phyloP scores from a whole-genome alignment of 2,888 invertebrate species.

The Plagiodera versicolora region DNA sequence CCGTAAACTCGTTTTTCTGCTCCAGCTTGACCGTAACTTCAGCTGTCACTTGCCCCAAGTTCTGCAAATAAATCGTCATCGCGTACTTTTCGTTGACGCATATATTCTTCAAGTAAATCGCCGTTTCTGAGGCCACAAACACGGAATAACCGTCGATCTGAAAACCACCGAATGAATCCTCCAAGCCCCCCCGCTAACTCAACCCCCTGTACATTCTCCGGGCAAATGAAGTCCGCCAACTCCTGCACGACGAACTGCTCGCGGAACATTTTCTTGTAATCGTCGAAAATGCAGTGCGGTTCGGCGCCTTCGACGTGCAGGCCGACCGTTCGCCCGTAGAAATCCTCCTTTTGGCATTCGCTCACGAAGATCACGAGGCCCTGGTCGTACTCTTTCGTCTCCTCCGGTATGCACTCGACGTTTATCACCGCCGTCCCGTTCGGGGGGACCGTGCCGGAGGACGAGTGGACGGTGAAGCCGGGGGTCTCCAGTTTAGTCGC shows the following conservation, averaged over 20 bases:
- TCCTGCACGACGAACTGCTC: constrained; percentile 62
- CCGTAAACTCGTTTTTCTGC: constrained; percentile 41
- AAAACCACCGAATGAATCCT: too few species aligned
- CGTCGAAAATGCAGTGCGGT: constrained; percentile 61
- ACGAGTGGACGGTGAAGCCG: constrained; percentile 49
- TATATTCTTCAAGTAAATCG: constrained; percentile 52
- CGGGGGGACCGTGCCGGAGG: constrained; percentile 48
- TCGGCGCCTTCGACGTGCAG: constrained; percentile 61
- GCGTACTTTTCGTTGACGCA: constrained; percentile 47
- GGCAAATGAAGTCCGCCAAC: constrained; percentile 57
- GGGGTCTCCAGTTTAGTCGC: constrained; percentile 44
- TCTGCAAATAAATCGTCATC: constrained; percentile 50
- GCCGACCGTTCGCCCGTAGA: constrained; percentile 56
- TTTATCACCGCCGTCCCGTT: constrained; percentile 45
- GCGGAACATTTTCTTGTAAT: constrained; percentile 62
- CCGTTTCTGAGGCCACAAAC: constrained; percentile 48
- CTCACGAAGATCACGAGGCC: constrained; percentile 48
- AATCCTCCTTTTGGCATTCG: constrained; percentile 57
- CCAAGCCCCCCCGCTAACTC: too few species aligned
- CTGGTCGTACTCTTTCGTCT: constrained; percentile 48
- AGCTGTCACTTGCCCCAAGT: constrained; percentile 51
- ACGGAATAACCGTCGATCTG: constrained; percentile 49
- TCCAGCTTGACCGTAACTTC: constrained; percentile 39
- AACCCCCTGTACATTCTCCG: constrained; percentile 57
- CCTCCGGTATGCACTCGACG: constrained; percentile 49